phyloP scores from a whole-genome alignment of 2,888 invertebrate genomes.

The Nezara viridula region DNA sequence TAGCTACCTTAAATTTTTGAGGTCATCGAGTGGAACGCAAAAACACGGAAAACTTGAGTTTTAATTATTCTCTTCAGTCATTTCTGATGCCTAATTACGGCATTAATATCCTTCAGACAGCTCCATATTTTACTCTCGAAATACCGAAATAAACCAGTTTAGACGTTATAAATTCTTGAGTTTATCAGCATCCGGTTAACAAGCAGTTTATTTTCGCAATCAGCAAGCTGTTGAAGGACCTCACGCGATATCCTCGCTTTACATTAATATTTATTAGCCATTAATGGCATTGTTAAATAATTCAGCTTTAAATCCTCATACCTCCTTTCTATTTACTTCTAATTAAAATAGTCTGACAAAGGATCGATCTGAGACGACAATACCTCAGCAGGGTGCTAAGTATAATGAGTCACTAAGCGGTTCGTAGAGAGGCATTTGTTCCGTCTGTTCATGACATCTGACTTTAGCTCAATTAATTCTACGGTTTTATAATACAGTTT shows the following conservation, averaged over 20 bases:
- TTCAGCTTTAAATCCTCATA: neutral
- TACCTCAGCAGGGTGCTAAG: neutral
- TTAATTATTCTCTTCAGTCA: neutral
- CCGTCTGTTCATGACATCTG: neutral
- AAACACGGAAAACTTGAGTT: too few relatives aligned
- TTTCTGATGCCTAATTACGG: neutral
- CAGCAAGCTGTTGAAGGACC: constrained; percentile 24
- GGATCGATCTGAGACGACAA: neutral
- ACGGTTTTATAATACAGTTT: too few relatives aligned
- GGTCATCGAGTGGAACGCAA: too few relatives aligned
- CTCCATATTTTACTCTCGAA: neutral
- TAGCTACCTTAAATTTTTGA: too few relatives aligned
- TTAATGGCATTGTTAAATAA: constrained; percentile 26
- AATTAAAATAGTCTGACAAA: neutral
- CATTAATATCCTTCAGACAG: neutral
- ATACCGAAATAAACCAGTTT: constrained; percentile 17
- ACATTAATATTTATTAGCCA: constrained; percentile 27
- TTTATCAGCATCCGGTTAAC: constrained; percentile 40
- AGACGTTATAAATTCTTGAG: constrained; percentile 9
- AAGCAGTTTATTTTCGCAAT: constrained; percentile 20
- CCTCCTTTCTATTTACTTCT: neutral
- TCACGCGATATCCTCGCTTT: constrained; percentile 30
- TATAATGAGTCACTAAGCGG: neutral
- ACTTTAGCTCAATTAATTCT: too few relatives aligned
- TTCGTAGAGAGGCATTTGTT: neutral